A percentile compares a stretch with the other conserved stretches of the same genome.
phyloP scores from a whole-genome alignment of 2,797 vertebrate species.

The Ctenopoma kingsleyae region DNA sequence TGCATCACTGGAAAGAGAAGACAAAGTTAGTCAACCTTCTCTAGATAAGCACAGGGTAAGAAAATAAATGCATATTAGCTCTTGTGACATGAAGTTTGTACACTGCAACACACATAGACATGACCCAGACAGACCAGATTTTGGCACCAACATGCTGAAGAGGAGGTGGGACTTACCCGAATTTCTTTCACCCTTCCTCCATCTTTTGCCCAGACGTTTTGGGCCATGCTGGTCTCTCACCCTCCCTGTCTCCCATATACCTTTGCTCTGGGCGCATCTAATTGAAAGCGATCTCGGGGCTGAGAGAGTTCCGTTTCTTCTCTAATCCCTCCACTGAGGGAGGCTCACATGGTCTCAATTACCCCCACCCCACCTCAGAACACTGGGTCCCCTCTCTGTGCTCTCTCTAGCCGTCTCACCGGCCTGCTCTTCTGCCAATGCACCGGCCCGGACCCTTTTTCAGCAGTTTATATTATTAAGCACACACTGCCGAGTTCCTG shows the following conservation, averaged over 20 bases:
- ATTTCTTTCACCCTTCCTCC: conserved; percentile 65
- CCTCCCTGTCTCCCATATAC: conserved; percentile 85
- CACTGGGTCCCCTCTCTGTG: conserved; percentile 88
- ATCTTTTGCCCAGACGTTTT: conserved; percentile 50
- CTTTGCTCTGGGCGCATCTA: conserved; percentile 97
- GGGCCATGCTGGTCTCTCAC: conserved; percentile 82
- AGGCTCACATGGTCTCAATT: conserved; percentile 99
- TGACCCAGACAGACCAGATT: conserved; percentile 81
- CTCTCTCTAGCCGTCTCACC: conserved; percentile 67
- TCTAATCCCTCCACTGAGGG: conserved; percentile 94
- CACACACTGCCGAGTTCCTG: conserved; percentile 96
- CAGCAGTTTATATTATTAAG: conserved; percentile 97
- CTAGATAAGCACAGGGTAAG: not conserved
- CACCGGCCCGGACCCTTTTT: conserved; percentile 86
- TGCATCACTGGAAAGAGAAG: conserved; percentile 1
- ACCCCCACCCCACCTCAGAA: conserved; percentile 81
- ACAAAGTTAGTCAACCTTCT: not conserved
- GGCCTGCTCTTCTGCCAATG: conserved; percentile 77
- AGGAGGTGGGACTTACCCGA: conserved; percentile 78
- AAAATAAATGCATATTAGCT: not conserved
- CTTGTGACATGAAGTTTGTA: conserved; percentile 74
- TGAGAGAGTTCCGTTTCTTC: conserved; percentile 96
- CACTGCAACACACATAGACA: conserved; percentile 61
- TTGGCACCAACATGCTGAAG: conserved; percentile 45
- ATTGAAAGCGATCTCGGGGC: conserved; percentile 97